These are phyloP conservation scores for Sebastes itinus DNA, from an alignment of 2,797 vertebrate genomes.

Conservation along the genomic window DNA sequence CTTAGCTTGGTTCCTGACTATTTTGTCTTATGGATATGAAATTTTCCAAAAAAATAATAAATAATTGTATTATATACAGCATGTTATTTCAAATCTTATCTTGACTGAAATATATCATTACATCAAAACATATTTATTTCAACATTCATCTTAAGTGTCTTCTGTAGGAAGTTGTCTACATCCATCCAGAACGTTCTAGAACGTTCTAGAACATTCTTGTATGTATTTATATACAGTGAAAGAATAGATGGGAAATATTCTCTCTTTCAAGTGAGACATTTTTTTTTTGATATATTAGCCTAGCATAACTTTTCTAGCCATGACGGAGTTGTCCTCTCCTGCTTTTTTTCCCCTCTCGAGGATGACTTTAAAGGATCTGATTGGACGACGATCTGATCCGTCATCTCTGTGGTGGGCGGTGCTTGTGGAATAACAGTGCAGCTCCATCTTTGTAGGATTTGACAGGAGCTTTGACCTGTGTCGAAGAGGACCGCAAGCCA, in stretches of 20 bases:
- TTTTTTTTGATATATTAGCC: neutral
- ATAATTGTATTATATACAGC: no score
- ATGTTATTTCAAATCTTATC: no score
- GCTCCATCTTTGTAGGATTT: constrained; percentile 85
- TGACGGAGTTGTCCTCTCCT: constrained; percentile 18
- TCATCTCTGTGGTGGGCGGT: constrained; percentile 71
- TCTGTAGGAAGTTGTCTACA: no score
- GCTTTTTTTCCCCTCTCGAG: neutral
- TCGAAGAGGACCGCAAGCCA: constrained; percentile 65
- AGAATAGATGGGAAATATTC: no score
- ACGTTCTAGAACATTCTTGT: no score
- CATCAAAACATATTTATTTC: no score
- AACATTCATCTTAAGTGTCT: no score
- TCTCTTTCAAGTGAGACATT: neutral
- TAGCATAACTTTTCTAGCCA: neutral
- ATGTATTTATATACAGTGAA: neutral
- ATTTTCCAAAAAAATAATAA: no score
- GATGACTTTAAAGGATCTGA: constrained; percentile 32
- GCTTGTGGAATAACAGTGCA: constrained; percentile 69
- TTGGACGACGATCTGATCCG: constrained; percentile 60
- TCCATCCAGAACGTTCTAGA: no score
- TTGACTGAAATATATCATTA: no score
- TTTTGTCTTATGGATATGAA: no score
- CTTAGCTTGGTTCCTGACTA: no score
- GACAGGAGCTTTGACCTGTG: constrained; percentile 82